Conservation (phyloP, 2,113 vertebrate genomes). For the Epinephelus fuscoguttatus region DNA sequence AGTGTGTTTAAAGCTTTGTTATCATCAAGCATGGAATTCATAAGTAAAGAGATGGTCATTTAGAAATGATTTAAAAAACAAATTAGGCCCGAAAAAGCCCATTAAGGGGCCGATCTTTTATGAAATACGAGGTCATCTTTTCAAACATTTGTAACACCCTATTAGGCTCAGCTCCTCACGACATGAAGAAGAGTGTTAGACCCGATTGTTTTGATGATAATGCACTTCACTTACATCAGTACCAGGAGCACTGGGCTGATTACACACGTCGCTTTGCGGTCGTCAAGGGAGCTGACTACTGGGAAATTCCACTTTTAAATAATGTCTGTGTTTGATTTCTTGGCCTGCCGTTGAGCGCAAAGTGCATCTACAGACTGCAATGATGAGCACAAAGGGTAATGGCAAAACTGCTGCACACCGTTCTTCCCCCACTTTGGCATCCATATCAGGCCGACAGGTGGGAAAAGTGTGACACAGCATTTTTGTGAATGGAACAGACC, state of each 20-base stretch:
- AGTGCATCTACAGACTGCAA: conserved; percentile 52
- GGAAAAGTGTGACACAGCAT: conserved; percentile 53
- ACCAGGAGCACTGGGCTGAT: conserved; percentile 30
- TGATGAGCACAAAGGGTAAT: conserved; percentile 55
- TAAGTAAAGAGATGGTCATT: conserved; percentile 31
- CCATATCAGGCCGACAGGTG: conserved; percentile 56
- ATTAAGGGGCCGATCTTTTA: conserved; percentile 3
- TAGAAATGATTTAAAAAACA: conserved; percentile 20
- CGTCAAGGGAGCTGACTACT: conserved; percentile 43
- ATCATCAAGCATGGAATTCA: conserved; percentile 29
- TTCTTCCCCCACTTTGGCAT: conserved; percentile 54
- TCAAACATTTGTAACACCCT: conserved; percentile 17
- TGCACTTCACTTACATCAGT: conserved; percentile 27
- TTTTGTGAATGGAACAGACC: conserved; percentile 75
- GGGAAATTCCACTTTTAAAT: conserved; percentile 67
- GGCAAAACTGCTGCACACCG: conserved; percentile 43
- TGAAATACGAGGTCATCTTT: conserved; percentile 9
- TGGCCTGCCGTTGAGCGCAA: conserved; percentile 44
- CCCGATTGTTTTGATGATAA: conserved; percentile 35
- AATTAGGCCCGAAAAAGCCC: neutral
- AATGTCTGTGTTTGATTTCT: conserved; percentile 54
- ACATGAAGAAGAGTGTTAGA: neutral
- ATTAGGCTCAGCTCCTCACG: conserved; percentile 14
- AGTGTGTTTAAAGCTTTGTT: conserved; percentile 45
- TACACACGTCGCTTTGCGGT: conserved; percentile 34